Evolutionary conservation across 2,797 vertebrate species (phyloP).

Genomic region (Liparis tanakae): DNA sequence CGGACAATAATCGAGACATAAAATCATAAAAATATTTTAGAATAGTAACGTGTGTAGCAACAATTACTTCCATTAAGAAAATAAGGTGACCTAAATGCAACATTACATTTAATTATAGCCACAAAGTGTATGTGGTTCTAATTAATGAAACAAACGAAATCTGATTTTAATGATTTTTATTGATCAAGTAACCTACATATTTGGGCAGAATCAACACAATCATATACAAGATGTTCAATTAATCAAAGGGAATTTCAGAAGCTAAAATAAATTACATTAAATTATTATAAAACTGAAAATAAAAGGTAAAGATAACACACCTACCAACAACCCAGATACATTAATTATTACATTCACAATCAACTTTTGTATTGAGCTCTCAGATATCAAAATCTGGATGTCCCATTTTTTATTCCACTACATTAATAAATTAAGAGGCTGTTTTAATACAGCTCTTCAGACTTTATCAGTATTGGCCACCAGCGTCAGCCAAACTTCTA

Average conservation of each 20-base stretch:
- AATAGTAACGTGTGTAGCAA: neutral
- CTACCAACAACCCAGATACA: neutral
- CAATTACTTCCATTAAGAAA: neutral
- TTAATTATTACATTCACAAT: neutral
- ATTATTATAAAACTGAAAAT: neutral
- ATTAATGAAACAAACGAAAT: neutral
- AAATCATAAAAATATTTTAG: neutral
- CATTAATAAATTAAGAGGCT: neutral
- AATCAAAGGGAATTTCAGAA: neutral
- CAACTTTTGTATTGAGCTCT: neutral
- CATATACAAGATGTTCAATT: neutral
- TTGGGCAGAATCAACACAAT: slow-evolving; percentile 4
- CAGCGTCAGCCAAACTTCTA: neutral
- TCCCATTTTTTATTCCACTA: neutral
- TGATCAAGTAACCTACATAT: neutral
- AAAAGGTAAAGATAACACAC: neutral
- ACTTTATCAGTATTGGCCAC: neutral
- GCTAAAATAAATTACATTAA: neutral
- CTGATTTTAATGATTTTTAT: neutral
- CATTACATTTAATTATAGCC: neutral
- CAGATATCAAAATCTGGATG: neutral
- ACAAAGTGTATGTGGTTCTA: neutral
- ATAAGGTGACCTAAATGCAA: neutral
- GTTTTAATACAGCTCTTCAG: neutral
- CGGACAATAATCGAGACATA: neutral